phyloP scores from a whole-genome alignment of 2,797 vertebrate species.

The Darevskia mixta region DNA sequence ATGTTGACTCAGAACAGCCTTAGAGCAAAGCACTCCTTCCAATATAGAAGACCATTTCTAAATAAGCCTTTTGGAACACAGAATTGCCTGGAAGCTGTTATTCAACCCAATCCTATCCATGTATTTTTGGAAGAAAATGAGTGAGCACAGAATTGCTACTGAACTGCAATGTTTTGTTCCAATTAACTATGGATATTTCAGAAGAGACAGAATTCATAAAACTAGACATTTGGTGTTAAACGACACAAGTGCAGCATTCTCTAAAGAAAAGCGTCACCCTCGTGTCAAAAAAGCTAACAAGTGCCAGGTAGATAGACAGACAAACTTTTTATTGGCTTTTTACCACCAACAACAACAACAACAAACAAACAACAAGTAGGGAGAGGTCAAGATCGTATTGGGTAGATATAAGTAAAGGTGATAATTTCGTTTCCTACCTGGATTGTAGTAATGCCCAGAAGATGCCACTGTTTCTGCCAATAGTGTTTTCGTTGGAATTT shows the following conservation, averaged over 20 bases:
- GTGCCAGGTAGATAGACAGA: neutral
- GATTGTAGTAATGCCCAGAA: constrained; percentile 97
- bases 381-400: no score
- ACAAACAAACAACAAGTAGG: no score
- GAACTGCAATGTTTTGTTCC: neutral
- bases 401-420: neutral
- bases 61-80: constrained; percentile 38
- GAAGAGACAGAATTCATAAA: neutral
- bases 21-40: neutral
- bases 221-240: neutral
- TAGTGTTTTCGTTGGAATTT: constrained; percentile 91
- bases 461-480: constrained; percentile 95
- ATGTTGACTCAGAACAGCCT: neutral
- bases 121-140: neutral
- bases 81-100: neutral
- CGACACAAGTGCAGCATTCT: neutral
- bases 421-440: constrained; percentile 80
- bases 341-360: no score
- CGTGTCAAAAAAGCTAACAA: neutral
- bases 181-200: neutral
- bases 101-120: neutral
- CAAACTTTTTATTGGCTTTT: no score
- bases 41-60: neutral
- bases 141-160: neutral
- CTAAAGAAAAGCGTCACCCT: neutral